Evolutionary conservation across 1,140 invertebrate species (phyloP), one percentile per base, ranked within the genome.

Genomic region (Zaprionus capensis): DNA sequence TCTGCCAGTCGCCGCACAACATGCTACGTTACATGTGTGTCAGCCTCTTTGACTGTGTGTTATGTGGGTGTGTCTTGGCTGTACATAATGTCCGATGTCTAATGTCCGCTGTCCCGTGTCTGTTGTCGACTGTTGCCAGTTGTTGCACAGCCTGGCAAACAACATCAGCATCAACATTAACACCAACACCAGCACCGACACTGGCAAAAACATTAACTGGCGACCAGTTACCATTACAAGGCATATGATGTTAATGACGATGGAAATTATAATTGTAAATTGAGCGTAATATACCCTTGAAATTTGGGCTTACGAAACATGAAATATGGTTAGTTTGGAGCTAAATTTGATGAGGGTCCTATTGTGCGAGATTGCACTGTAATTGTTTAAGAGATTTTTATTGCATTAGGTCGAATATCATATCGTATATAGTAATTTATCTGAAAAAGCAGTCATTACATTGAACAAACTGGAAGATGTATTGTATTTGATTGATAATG

Each of bases 1-100:
- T 72, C 75, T 71, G 71, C 55, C 38, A 71, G 74, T 75, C 53
- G 41, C 56, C 51, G 53, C 63, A 41, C 34, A 36, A 83, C 81
- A 87, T 78, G 84, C 75, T 78, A 77, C 88, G 69, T 78, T 80
- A 80, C 81, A 80, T 87, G 83, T 88, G 62, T 84, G 84, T 87
- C 83, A 74, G 74, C 53, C 70, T 46, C 57, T 58, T 57, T 55
- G 51, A 66, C 68, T 72, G 69, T 61, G 36, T 38, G n/a, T 5
- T 20, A 51, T 80, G 83, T 87, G 84, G 84, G 83, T 88, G 83
- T 87, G 83, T 88, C 81, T 61, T 71, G 69, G 80, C 65, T 67
- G 68, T 65, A 34, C 38, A 63, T 70, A 56, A 49, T 75, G 56
- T 51, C 46, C 46, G 46, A 11, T 51, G 20, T 51, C 44, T 5